phyloP scores from a whole-genome alignment of 1,140 invertebrate genomes.

The Neuroterus valhalla region DNA sequence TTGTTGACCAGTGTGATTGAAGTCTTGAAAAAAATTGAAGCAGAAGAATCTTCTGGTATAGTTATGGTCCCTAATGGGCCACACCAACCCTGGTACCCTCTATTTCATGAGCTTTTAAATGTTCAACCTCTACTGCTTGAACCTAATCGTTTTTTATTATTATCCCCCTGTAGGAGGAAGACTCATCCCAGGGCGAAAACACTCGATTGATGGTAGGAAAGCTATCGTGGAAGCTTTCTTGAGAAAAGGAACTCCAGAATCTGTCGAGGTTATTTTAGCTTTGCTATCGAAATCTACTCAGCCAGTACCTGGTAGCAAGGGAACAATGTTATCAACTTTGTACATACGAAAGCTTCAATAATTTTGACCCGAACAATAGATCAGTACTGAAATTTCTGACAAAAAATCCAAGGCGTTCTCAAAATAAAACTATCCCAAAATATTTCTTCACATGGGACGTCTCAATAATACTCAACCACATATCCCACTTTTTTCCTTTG shows the following conservation, averaged over 20 bases:
- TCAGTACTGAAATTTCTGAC: too few species aligned
- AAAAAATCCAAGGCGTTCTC: too few species aligned
- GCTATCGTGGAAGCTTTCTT: too few species aligned
- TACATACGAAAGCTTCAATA: slow-evolving; percentile 33
- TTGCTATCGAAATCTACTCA: slow-evolving; percentile 35
- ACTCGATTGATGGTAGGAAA: too few species aligned
- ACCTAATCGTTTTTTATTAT: slow-evolving; percentile 10
- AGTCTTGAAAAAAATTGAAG: neutral
- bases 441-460: slow-evolving; percentile 55
- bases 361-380: slow-evolving; percentile 27
- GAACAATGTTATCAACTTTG: slow-evolving; percentile 42
- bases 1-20: slow-evolving; percentile 36
- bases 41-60: slow-evolving; percentile 1
- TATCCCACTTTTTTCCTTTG: too few species aligned
- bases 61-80: neutral
- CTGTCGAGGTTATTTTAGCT: slow-evolving; percentile 27
- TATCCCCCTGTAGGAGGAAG: too few species aligned
- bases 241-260: too few species aligned
- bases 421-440: slow-evolving; percentile 30
- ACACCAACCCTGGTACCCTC: too few species aligned
- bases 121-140: slow-evolving; percentile 27
- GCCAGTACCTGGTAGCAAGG: slow-evolving; percentile 40
- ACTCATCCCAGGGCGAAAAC: too few species aligned
- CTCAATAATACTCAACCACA: too few species aligned
- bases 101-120: neutral